phyloP scores from a whole-genome alignment of 2,797 vertebrate genomes.

The Thalassophryne amazonica region DNA sequence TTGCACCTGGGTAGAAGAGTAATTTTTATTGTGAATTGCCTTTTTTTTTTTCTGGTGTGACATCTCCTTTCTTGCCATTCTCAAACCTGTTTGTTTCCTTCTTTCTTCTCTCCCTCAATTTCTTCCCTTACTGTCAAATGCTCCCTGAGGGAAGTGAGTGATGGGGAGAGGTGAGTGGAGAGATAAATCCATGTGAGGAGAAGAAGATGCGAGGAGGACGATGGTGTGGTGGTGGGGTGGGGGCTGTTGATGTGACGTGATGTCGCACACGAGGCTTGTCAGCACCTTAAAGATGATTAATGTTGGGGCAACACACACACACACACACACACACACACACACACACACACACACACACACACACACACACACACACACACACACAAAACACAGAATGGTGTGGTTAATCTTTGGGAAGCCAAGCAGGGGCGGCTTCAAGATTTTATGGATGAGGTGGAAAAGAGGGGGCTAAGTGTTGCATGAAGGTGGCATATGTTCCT shows the following conservation, averaged over 20 bases:
- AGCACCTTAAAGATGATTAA: slow-evolving; percentile 99
- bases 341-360: slow-evolving; percentile 9
- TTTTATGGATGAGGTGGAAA: too few species aligned
- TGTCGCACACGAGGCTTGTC: slow-evolving; percentile 86
- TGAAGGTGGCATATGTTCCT: too few species aligned
- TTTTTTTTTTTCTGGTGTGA: neutral
- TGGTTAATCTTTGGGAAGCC: too few species aligned
- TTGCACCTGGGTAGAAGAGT: slow-evolving; percentile 13
- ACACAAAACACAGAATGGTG: too few species aligned
- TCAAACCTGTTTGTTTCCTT: slow-evolving; percentile 22
- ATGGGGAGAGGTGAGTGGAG: slow-evolving; percentile 78
- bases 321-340: slow-evolving; percentile 15
- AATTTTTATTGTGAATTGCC: slow-evolving; percentile 20
- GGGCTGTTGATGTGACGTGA: slow-evolving; percentile 55
- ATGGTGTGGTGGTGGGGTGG: slow-evolving; percentile 19
- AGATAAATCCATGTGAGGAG: slow-evolving; percentile 85
- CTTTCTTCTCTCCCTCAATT: slow-evolving; percentile 21
- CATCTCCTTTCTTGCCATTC: slow-evolving; percentile 16
- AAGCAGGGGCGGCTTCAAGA: too few species aligned
- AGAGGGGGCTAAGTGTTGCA: too few species aligned
- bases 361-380: neutral
- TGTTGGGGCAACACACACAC: slow-evolving; percentile 83
- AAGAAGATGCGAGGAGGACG: slow-evolving; percentile 29
- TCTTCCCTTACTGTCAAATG: slow-evolving; percentile 38
- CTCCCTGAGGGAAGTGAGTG: slow-evolving; percentile 80